Base-by-base conservation (phyloP, 2,113 vertebrate genomes). In the Gila orcuttii region DNA sequence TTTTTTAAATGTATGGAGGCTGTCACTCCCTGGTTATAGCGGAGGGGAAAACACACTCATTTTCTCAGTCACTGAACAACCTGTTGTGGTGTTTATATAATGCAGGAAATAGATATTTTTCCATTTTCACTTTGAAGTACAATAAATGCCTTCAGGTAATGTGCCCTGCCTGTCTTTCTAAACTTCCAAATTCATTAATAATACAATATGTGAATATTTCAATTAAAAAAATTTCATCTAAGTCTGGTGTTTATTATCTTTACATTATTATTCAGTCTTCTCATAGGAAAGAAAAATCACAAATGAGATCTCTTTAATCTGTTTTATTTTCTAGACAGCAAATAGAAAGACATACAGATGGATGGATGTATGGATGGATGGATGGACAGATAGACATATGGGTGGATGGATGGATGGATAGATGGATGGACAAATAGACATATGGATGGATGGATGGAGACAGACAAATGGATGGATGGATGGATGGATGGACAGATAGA, bases 41-140 rank as follows among this genome's bases (percentile, higher is more conserved):
- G 31, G 3, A 71, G 87, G 93, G 92, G 91, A 86, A 94, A 93
- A 90, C 87, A 90, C 87, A 77, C 86, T 93, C 88, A 92, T 88
- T 84, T 90, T 88, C 64, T 90, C 86, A 64, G 62, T 89, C 90
- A 90, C 85, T 92, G 89, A 93, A 92, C 90, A 90, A 90, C 78
- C 89, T 92, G 90, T 93, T 93, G 68, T 15, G 25, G 28, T 50
- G 55, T 42, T 42, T 42, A 42, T 25, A 28, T 28, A 21, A 8
- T 25, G n/a, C 19, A 50, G 50, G 25, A 78, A 66, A 39, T 62
- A 62, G 3, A 62, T 4, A 62, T 10, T 11, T 68, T 36, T 68
- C 31, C 31, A 68, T 36, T 68, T 68, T 36, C 7, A 21, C 7
- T 73, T 73, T 42, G 19, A 42, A 42, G 69, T 9, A 23, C 55